Evolutionary conservation across 2,797 vertebrate species (phyloP), one percentile per base, ranked within the genome.

Genomic region (Dryobates pubescens): DNA sequence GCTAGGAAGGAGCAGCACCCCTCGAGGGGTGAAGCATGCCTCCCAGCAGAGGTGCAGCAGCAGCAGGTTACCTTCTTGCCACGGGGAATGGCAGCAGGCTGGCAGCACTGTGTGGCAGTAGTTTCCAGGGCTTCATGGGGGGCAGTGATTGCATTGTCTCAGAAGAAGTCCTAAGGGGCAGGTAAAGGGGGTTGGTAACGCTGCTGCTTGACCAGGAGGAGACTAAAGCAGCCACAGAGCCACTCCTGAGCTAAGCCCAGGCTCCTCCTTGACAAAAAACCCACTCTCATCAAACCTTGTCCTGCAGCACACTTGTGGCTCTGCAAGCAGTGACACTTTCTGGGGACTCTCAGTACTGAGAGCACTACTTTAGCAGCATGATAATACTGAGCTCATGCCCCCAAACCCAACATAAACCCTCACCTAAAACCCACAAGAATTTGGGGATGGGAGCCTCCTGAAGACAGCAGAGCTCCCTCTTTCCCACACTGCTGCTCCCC

Each of bases 111-210:
- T 23, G 69, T 84, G 92, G 86, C 88, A 75, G 49, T 72, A 91
- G 76, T 65, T 92, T 45, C 93, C 86, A 70, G 80, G 87, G 12
- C 57, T 80, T 93, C 74, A 9, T 56, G 62, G 3, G 83, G 91
- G 93, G 83, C 86, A 90, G 86, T 45, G 80, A 85, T 23, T 91
- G 91, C 88, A 64, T 47, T 59, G 94, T 62, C 88, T 86, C 85
- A 57, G 86, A 80, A 65, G 93, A 89, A 70, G 27, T 83, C 87
- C 91, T 81, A 38, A 2, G 54, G 91, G 93, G 93, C 36, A 93
- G 91, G 81, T 29, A 92, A 88, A 92, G 77, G 88, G 86, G 89
- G 67, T 77, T 90, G 93, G 91, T 47, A 30, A 83, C 7, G 29
- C 77, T 2, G 69, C 92, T 61, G 86, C 89, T 83, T 63, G 13